A percentile compares a stretch with the other conserved stretches of the same genome.
These are phyloP conservation scores for Microhierax caerulescens DNA, from an alignment of 2,797 vertebrate genomes.

Conservation along the genomic window DNA sequence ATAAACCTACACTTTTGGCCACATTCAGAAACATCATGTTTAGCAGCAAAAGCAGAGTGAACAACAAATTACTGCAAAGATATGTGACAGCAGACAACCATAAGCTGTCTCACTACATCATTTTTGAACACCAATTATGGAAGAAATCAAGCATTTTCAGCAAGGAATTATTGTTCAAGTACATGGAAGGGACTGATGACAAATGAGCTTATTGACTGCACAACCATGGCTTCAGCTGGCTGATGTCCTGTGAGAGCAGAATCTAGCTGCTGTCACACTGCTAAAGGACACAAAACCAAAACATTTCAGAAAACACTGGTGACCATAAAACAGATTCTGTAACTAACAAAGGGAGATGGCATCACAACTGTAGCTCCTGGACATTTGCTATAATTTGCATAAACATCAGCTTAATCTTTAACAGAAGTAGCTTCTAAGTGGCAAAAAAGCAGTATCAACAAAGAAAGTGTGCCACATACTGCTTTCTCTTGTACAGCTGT, in stretches of 20 bases:
- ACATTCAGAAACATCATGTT: not conserved
- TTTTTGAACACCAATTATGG: not conserved
- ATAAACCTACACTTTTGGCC: not conserved
- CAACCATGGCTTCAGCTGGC: not conserved
- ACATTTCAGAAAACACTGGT: not conserved
- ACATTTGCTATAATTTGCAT: not conserved
- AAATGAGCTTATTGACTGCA: not conserved
- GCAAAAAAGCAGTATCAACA: not conserved
- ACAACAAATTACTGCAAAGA: not conserved
- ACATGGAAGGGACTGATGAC: not conserved
- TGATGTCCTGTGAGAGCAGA: not conserved
- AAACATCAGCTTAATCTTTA: not conserved
- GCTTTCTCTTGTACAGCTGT: not conserved
- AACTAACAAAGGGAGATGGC: not conserved
- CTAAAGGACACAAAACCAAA: not conserved
- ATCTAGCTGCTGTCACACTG: not conserved
- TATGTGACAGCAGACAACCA: not conserved
- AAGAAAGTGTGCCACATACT: not conserved
- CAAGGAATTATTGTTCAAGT: not conserved
- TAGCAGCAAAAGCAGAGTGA: not conserved
- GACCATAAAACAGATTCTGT: not conserved
- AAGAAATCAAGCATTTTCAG: not conserved
- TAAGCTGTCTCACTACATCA: not conserved
- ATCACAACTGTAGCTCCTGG: not conserved
- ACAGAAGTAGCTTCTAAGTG: not conserved